These are phyloP conservation scores for Parochlus steinenii DNA, from an alignment of 2,888 invertebrate genomes.

Conservation along the genomic window DNA sequence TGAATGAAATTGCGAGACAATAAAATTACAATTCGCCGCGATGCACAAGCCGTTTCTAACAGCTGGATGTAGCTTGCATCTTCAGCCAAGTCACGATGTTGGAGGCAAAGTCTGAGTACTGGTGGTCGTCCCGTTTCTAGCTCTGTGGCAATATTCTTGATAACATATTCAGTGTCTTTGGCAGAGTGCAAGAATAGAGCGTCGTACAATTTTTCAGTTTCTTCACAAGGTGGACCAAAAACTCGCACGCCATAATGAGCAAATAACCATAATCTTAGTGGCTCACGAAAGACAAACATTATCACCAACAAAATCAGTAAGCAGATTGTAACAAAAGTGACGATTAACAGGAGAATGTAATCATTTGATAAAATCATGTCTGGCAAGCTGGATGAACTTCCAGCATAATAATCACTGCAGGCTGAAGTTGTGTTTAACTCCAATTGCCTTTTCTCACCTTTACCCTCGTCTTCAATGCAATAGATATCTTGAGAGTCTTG, in stretches of 20 bases:
- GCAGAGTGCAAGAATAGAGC: constrained; percentile 86
- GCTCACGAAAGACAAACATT: constrained; percentile 70
- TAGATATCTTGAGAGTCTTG: constrained; percentile 64
- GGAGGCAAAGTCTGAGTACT: constrained; percentile 66
- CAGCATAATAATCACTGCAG: constrained; percentile 73
- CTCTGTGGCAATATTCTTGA: constrained; percentile 69
- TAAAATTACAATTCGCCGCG: constrained; percentile 70
- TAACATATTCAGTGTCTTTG: constrained; percentile 78
- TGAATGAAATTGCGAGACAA: constrained; percentile 81
- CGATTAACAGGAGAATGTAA: constrained; percentile 70
- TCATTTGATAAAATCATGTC: constrained; percentile 62
- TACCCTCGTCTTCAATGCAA: constrained; percentile 54
- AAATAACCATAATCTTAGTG: constrained; percentile 72
- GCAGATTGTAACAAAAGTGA: constrained; percentile 59
- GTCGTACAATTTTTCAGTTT: constrained; percentile 75
- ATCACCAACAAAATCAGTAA: constrained; percentile 58
- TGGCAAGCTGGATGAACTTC: constrained; percentile 52
- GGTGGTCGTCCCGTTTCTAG: constrained; percentile 61
- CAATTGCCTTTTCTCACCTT: constrained; percentile 53
- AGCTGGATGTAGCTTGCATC: constrained; percentile 44
- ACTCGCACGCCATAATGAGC: constrained; percentile 72
- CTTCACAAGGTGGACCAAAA: constrained; percentile 59
- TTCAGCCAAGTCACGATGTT: constrained; percentile 69
- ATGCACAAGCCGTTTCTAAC: constrained; percentile 73
- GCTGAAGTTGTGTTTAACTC: constrained; percentile 67